These are phyloP conservation scores for Apis cerana DNA, from an alignment of 1,140 invertebrate genomes.

Conservation along the genomic window DNA sequence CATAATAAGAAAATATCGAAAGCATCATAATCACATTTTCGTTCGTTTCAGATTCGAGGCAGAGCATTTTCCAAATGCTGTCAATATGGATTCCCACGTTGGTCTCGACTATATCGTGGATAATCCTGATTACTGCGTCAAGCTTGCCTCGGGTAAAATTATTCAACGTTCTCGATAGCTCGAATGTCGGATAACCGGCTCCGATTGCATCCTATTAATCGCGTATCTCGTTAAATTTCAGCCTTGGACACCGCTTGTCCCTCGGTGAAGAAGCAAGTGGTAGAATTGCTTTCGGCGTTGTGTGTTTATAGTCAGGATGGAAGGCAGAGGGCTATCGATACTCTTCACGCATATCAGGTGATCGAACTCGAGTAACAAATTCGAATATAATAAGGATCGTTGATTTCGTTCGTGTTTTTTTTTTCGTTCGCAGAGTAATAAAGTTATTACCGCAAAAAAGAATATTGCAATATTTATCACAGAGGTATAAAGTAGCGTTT, in stretches of 20 bases:
- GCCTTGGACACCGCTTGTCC: slow-evolving; percentile 92
- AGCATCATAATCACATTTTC: not conserved
- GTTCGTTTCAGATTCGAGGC: slow-evolving; percentile 64
- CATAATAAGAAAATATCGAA: not conserved
- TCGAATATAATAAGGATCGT: not conserved
- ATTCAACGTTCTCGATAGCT: slow-evolving; percentile 9
- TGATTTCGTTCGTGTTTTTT: not conserved
- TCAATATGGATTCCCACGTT: slow-evolving; percentile 91
- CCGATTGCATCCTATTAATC: slow-evolving; percentile 13
- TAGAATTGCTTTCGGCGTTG: slow-evolving; percentile 93
- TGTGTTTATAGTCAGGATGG: slow-evolving; percentile 94
- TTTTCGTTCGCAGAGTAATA: not conserved
- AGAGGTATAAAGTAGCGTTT: slow-evolving; percentile 4
- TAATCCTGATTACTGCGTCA: slow-evolving; percentile 94
- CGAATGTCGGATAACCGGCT: slow-evolving; percentile 4
- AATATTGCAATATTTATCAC: not conserved
- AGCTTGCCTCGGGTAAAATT: slow-evolving; percentile 90
- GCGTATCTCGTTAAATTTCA: slow-evolving; percentile 74
- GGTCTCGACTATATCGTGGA: slow-evolving; percentile 96
- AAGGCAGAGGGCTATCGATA: slow-evolving; percentile 91
- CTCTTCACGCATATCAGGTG: slow-evolving; percentile 94
- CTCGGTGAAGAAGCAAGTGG: slow-evolving; percentile 95
- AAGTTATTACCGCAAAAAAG: not conserved
- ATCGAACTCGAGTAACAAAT: slow-evolving; percentile 11
- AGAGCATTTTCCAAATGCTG: slow-evolving; percentile 73